phyloP scores from a whole-genome alignment of 2,113 vertebrate genomes.

The Anser cygnoides region DNA sequence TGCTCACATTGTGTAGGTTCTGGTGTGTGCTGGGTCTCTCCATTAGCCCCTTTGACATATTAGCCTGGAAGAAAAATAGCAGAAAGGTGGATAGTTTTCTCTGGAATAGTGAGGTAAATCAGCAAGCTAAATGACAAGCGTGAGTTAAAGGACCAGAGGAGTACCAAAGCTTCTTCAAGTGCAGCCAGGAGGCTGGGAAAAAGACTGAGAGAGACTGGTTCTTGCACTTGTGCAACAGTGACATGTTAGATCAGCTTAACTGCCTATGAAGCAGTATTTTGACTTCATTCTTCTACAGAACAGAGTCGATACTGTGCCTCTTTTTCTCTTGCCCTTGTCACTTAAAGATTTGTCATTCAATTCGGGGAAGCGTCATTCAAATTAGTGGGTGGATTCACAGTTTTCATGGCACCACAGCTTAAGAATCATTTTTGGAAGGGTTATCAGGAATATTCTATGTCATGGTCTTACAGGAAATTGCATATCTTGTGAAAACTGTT shows the following conservation, averaged over 20 bases:
- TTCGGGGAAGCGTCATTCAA: neutral
- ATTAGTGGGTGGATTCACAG: neutral
- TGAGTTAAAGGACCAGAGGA: neutral
- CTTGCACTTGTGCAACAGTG: neutral
- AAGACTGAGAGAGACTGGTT: neutral
- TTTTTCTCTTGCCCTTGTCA: neutral
- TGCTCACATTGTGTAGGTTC: neutral
- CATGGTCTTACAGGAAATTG: neutral
- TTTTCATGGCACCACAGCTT: neutral
- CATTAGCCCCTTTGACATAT: neutral
- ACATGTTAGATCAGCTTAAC: neutral
- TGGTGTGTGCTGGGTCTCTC: neutral
- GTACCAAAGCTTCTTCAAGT: neutral
- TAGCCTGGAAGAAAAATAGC: neutral
- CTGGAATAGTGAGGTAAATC: neutral
- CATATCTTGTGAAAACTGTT: neutral
- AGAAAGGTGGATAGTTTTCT: neutral
- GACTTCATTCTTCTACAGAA: neutral
- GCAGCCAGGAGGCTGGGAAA: neutral
- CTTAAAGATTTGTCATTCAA: neutral
- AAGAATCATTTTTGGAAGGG: neutral
- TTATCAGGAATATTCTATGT: neutral
- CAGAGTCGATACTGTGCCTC: neutral
- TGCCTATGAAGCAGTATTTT: neutral
- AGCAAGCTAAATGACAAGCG: neutral